Evolutionary conservation across 1,140 invertebrate genomes (phyloP).

Genomic region (Stegodyphus mimosarum): DNA sequence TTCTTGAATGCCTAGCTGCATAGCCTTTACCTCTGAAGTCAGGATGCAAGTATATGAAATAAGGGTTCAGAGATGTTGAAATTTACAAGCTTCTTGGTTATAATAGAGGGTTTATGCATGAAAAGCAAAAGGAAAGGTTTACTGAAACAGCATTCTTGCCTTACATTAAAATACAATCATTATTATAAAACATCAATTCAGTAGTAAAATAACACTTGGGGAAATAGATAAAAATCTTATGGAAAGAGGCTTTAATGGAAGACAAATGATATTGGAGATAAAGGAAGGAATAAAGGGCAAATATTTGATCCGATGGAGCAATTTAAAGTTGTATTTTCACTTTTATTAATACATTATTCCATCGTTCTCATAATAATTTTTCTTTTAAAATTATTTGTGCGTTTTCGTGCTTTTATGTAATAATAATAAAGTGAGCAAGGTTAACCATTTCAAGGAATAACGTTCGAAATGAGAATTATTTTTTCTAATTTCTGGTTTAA

Average conservation of each 20-base stretch:
- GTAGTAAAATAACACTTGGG: not conserved
- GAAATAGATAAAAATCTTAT: not conserved
- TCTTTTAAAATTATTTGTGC: conserved; percentile 40
- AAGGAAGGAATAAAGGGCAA: conserved; percentile 19
- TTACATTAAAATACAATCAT: too few species aligned
- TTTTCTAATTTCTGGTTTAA: too few species aligned
- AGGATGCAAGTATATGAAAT: conserved; percentile 15
- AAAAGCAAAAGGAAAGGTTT: too few species aligned
- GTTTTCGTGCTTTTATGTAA: conserved; percentile 35
- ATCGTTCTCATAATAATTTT: conserved; percentile 9
- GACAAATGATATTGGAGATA: conserved; percentile 44
- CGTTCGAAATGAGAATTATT: too few species aligned
- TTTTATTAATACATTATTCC: not conserved
- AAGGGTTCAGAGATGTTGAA: too few species aligned
- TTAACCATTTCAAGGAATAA: not conserved
- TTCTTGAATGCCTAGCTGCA: not conserved
- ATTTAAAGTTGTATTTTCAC: not conserved
- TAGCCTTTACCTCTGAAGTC: conserved; percentile 40
- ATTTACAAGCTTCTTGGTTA: too few species aligned
- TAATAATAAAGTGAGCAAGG: conserved; percentile 38
- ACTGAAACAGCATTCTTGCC: too few species aligned
- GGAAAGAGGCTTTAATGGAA: conserved; percentile 25
- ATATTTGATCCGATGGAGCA: not conserved
- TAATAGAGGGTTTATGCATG: too few species aligned
- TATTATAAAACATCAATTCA: too few species aligned